Conservation (phyloP, 2,888 invertebrate genomes). For the Trachelus tabidus region DNA sequence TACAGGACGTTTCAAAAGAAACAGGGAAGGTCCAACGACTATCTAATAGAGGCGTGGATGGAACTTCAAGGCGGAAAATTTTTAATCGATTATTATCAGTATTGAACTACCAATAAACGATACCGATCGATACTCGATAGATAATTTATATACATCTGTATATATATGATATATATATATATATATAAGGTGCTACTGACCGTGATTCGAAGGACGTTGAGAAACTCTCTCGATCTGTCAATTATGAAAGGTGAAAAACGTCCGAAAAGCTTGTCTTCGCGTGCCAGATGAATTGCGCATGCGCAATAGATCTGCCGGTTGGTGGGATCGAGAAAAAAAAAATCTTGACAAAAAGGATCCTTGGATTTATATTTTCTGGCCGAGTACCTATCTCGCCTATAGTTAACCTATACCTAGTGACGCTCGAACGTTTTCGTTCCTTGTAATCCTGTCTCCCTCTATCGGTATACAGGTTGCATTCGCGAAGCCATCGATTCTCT, state of each 20-base stretch:
- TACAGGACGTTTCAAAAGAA: not conserved
- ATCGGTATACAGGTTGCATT: not conserved
- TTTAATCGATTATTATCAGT: not conserved
- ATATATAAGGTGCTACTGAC: slow-evolving; percentile 13
- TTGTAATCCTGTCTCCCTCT: not conserved
- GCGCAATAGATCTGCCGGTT: not conserved
- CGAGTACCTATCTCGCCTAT: not conserved
- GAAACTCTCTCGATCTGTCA: slow-evolving; percentile 13
- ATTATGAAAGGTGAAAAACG: slow-evolving; percentile 19
- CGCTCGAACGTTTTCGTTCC: not conserved
- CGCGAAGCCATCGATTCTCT: not conserved
- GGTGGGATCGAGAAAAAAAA: slow-evolving; percentile 17
- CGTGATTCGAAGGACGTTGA: slow-evolving; percentile 34
- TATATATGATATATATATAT: too few species aligned
- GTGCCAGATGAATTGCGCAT: not conserved
- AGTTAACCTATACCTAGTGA: not conserved
- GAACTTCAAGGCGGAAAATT: not conserved
- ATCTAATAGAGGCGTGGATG: not conserved
- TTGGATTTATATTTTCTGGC: not conserved
- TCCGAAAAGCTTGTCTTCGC: slow-evolving; percentile 17
- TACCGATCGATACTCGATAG: not conserved
- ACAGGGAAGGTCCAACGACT: not conserved
- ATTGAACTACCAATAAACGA: not conserved
- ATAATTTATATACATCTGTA: not conserved
- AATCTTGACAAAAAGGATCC: not conserved